Conservation (phyloP, 2,888 invertebrate species). For the Tillus elongatus region DNA sequence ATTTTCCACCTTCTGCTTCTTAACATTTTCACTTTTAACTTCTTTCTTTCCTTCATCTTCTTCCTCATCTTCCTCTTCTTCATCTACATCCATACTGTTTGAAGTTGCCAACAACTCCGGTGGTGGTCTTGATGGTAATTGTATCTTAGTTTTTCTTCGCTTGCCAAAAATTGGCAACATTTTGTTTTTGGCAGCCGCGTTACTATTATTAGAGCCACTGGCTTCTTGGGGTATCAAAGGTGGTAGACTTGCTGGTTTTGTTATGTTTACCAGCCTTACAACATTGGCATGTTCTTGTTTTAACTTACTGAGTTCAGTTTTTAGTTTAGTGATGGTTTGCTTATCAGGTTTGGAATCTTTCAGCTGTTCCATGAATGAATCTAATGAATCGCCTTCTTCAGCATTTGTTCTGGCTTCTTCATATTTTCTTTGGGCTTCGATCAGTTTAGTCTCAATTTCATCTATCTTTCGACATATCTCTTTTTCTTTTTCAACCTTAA, state of each 20-base stretch:
- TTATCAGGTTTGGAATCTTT: slow-evolving; percentile 44
- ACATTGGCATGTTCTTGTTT: slow-evolving; percentile 59
- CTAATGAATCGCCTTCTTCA: slow-evolving; percentile 63
- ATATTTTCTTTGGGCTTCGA: slow-evolving; percentile 39
- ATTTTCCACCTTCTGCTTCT: background rate
- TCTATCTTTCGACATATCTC: slow-evolving; percentile 45
- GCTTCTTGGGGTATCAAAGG: slow-evolving; percentile 33
- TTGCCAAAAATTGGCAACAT: slow-evolving; percentile 47
- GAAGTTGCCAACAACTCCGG: too few relatives aligned
- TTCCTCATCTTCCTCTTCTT: slow-evolving; percentile 45
- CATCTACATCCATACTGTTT: slow-evolving; percentile 33
- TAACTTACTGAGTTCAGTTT: slow-evolving; percentile 59
- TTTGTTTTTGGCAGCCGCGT: slow-evolving; percentile 13
- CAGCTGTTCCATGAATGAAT: slow-evolving; percentile 71
- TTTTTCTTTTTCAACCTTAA: slow-evolving; percentile 54
- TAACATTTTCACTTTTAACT: slow-evolving; percentile 5
- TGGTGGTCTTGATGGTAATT: slow-evolving; percentile 32
- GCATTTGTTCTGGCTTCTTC: slow-evolving; percentile 31
- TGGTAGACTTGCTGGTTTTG: slow-evolving; percentile 58
- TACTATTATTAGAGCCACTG: slow-evolving; percentile 18
- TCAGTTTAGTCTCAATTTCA: slow-evolving; percentile 49
- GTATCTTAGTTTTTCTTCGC: slow-evolving; percentile 47
- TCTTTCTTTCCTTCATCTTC: slow-evolving; percentile 10
- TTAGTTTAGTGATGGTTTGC: slow-evolving; percentile 55
- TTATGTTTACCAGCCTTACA: slow-evolving; percentile 64